Evolutionary conservation across 2,888 invertebrate species (phyloP).

Genomic region (Acheta domesticus): DNA sequence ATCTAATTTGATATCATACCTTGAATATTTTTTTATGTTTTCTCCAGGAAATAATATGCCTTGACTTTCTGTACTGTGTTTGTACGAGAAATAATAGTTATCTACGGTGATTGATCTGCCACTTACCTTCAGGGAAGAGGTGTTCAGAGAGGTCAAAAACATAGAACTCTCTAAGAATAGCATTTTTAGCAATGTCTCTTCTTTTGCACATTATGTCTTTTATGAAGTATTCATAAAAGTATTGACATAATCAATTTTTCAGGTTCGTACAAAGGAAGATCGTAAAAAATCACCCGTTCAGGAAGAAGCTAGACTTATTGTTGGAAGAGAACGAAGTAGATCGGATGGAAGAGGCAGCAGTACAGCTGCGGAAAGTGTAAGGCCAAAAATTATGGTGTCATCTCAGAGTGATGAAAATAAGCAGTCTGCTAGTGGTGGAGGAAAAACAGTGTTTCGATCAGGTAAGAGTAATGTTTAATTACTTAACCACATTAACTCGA

Average conservation of each 20-base stretch:
- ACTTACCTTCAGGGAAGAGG: too few relatives aligned
- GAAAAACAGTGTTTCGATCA: conserved; percentile 29
- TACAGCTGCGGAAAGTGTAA: conserved; percentile 22
- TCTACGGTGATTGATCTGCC: too few relatives aligned
- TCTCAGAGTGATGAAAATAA: conserved; percentile 28
- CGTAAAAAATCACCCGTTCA: conserved; percentile 43
- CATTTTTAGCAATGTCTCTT: too few relatives aligned
- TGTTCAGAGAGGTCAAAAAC: too few relatives aligned
- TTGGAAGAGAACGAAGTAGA: conserved; percentile 37
- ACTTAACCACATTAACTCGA: neutral
- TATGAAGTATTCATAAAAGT: neutral
- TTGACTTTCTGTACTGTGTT: too few relatives aligned
- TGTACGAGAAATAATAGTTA: too few relatives aligned
- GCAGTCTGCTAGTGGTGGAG: neutral
- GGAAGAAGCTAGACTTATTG: conserved; percentile 37
- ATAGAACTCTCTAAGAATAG: too few relatives aligned
- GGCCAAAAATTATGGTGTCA: conserved; percentile 27
- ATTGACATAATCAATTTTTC: neutral
- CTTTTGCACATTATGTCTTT: neutral
- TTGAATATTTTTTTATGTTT: too few relatives aligned
- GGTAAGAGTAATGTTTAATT: conserved; percentile 22
- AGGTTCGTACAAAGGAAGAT: conserved; percentile 44
- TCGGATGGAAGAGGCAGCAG: conserved; percentile 40
- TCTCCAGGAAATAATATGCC: too few relatives aligned
- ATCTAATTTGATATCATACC: too few relatives aligned